These are phyloP conservation scores for Ellobius talpinus DNA, from an alignment of 2,113 vertebrate species.

Conservation along the genomic window DNA sequence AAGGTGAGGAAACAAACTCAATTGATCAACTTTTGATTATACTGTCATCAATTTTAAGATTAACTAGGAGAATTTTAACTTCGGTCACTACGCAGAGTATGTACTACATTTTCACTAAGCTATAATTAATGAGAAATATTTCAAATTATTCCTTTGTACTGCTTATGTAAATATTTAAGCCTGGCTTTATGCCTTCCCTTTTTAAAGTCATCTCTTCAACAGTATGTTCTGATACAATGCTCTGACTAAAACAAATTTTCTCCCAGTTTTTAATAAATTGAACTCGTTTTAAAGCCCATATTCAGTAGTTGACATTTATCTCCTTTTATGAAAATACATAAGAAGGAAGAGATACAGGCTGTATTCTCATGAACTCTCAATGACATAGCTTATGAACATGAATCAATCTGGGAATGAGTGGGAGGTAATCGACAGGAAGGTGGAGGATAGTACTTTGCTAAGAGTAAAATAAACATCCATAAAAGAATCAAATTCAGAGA, in stretches of 20 bases:
- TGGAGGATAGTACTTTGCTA: not conserved
- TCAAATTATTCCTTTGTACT: not conserved
- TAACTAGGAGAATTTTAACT: slow-evolving; percentile 11
- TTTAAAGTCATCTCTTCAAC: not conserved
- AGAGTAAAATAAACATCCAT: not conserved
- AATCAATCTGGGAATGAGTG: not conserved
- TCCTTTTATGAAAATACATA: slow-evolving; percentile 13
- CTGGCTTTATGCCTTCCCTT: not conserved
- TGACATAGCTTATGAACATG: not conserved
- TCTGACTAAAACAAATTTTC: slow-evolving; percentile 26
- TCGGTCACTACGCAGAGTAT: not conserved
- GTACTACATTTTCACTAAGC: not conserved
- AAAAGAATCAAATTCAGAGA: slow-evolving; percentile 32
- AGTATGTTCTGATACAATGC: not conserved
- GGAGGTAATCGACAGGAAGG: not conserved
- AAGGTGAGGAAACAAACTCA: slow-evolving; percentile 4
- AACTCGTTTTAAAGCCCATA: slow-evolving; percentile 14
- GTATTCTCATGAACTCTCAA: not conserved
- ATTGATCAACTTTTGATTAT: slow-evolving; percentile 8
- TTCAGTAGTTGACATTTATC: slow-evolving; percentile 27
- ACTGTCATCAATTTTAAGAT: slow-evolving; percentile 13
- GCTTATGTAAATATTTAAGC: not conserved
- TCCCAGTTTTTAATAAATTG: not conserved
- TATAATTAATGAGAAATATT: slow-evolving; percentile 11
- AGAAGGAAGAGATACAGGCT: not conserved